Evolutionary conservation across 1,140 invertebrate genomes (phyloP), one percentile per base, ranked within the genome.

Genomic region (Lasaia peninsularis): DNA sequence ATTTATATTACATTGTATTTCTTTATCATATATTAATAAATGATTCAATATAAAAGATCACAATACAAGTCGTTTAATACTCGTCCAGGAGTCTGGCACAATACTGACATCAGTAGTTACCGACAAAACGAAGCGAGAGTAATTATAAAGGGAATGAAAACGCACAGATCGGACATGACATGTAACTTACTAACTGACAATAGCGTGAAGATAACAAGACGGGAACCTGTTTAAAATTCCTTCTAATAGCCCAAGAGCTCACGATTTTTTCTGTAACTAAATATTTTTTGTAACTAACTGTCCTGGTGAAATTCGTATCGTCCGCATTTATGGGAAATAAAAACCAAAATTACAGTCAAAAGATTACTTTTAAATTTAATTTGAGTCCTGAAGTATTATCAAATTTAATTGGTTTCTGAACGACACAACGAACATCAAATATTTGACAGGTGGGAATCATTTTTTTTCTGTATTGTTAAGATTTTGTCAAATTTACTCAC

Each of bases 211-310:
- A 88, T 88, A 88, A 88, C 82, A 76, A 86, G 85, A 79, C 82
- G 78, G 73, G 71, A 83, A 83, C 78, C 78, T 77, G 78, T 86
- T 86, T 86, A 80, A 87, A 85, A 84, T 83, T 79, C 73, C 67
- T 62, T 86, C 73, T 82, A 85, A 44, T 44, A 44, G 37, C 37
- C 37, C 7, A 14, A 44, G 37, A 44, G 37, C 37, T 44, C 18
- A 20, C 4, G 10, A 44, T 44, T 44, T 44, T 6, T 28, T 7
- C 5, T 5, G 5, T 10, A 20, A 20, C 8, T 37, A 37, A 44
- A 14, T 11, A 37, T 35, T 35, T 35, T n/a, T n/a, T n/a, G n/a
- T n/a, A n/a, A n/a, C n/a, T n/a, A n/a, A n/a, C n/a, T n/a, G n/a
- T n/a, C n/a, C n/a, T n/a, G n/a, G n/a, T n/a, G n/a, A n/a, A n/a